Conservation (phyloP, 2,888 invertebrate species). For the Acanthococcus lagerstroemiae region DNA sequence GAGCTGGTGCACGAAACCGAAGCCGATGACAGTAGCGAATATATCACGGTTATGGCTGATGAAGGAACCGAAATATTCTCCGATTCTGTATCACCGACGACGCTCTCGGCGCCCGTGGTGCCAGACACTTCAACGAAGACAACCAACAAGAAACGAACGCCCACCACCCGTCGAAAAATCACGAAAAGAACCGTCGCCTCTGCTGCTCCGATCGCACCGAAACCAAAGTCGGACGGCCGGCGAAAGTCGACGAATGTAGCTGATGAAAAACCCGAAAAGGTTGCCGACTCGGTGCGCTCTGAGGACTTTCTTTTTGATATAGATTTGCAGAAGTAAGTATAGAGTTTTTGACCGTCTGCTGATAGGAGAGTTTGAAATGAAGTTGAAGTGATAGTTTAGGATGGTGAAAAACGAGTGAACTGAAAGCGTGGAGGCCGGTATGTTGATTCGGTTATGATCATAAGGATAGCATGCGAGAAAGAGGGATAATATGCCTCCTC, state of each 20-base stretch:
- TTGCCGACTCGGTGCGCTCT: background rate
- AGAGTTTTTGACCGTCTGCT: background rate
- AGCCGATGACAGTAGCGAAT: conserved; percentile 7
- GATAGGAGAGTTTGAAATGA: too few relatives aligned
- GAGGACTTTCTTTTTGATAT: conserved; percentile 18
- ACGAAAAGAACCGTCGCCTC: background rate
- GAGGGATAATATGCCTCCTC: too few relatives aligned
- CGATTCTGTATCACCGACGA: background rate
- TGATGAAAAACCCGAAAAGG: background rate
- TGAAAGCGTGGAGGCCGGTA: too few relatives aligned
- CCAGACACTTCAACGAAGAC: too few relatives aligned
- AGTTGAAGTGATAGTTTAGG: too few relatives aligned
- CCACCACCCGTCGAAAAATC: conserved; percentile 1
- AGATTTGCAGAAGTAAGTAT: conserved; percentile 2
- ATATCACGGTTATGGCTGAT: conserved; percentile 8
- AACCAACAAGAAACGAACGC: too few relatives aligned
- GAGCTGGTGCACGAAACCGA: conserved; percentile 21
- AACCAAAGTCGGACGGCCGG: background rate
- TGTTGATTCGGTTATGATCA: too few relatives aligned
- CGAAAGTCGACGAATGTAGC: background rate
- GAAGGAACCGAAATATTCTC: background rate
- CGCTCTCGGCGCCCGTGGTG: too few relatives aligned
- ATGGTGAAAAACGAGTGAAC: too few relatives aligned
- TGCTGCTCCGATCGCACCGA: background rate
- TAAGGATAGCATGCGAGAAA: too few relatives aligned